Evolutionary conservation across 2,797 vertebrate species (phyloP), one percentile per base, ranked within the genome.

Genomic region (Thaleichthys pacificus): DNA sequence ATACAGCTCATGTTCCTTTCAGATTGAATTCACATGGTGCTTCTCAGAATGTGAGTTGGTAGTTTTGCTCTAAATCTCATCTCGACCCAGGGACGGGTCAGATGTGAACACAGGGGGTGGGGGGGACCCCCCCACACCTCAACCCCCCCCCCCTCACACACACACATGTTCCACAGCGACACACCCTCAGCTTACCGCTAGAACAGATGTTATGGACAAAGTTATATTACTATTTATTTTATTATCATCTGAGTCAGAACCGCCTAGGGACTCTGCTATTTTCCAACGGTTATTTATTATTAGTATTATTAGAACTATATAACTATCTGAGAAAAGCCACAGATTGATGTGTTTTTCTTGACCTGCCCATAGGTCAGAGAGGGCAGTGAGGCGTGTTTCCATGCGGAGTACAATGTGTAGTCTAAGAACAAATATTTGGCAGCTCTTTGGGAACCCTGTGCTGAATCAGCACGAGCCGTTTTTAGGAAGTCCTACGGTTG

Each of bases 21-120:
- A 86, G 84, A 91, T 87, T 90, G 85, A 85, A 87, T 85, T 92
- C 89, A 87, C 85, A 91, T 89, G 87, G 86, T 38, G 70, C 70
- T 80, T 80, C 78, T 80, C 47, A 22, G 79, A 88, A 83, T 85
- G 79, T 77, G 77, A 79, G 85, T 81, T 84, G 86, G 73, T 77
- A 89, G 82, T 86, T 83, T 75, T 82, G 82, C 74, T 87, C 85
- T 85, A 87, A 82, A 90, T 85, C 83, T 86, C 76, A 80, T 86
- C 84, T 80, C 80, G 83, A 82, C 78, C 49, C 79, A 56, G 82
- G 82, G 87, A 85, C 86, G 72, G 32, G 84, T 90, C 86, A 80
- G 58, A 64, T 22, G 71, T 69, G 80, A 83, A 72, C 61, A 26
- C 70, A 35, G 78, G 77, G 83, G 66, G 2, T 24, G 24, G 24